Conservation (phyloP, 2,797 vertebrate species). For the Apodemus agrarius region DNA sequence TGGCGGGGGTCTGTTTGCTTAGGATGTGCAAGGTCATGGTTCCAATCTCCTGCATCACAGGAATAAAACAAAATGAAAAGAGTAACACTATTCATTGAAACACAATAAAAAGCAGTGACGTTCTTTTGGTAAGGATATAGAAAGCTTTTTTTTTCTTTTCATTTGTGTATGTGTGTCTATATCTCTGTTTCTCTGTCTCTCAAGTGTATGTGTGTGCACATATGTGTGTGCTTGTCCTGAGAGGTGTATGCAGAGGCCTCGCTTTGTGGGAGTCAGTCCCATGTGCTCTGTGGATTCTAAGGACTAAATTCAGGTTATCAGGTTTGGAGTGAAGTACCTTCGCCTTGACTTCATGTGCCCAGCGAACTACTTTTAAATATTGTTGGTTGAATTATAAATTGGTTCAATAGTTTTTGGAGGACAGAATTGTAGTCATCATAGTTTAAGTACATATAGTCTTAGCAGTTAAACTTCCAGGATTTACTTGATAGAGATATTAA, state of each 20-base stretch:
- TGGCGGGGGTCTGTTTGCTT: background rate
- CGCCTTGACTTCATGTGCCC: background rate
- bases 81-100: background rate
- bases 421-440: background rate
- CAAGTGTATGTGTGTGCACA: background rate
- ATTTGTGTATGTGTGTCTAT: background rate
- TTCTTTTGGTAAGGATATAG: background rate
- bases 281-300: background rate
- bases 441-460: background rate
- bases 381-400: background rate
- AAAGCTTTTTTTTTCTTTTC: background rate
- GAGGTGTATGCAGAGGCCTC: background rate
- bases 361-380: background rate
- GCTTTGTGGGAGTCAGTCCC: background rate
- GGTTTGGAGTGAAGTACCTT: background rate
- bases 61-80: background rate
- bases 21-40: background rate
- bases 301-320: background rate
- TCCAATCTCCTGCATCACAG: background rate
- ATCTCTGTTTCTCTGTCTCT: background rate
- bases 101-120: background rate
- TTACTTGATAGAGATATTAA: background rate
- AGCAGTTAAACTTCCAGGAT: background rate
- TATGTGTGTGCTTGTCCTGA: background rate
- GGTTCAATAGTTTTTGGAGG: slow-evolving; percentile 31